Percentiles rank a stretch among this genome's conserved stretches.
These are phyloP conservation scores for Cephus pulcher DNA, from an alignment of 2,888 invertebrate species.

Conservation along the genomic window DNA sequence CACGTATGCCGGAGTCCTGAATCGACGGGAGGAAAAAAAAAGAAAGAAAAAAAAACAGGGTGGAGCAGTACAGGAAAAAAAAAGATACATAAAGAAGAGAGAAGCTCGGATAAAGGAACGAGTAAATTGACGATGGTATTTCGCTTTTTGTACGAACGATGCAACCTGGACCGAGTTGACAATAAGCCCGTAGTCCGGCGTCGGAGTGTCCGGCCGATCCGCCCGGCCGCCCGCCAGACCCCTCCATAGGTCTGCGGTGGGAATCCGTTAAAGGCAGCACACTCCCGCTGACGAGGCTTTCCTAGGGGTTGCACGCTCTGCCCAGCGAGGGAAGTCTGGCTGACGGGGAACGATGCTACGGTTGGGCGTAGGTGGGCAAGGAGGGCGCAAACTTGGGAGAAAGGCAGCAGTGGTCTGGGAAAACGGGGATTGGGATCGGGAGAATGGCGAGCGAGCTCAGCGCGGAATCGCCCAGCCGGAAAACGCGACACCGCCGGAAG, in stretches of 20 bases:
- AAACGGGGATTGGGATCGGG: constrained; percentile 35
- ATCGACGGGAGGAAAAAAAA: neutral
- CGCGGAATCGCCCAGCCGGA: constrained; percentile 55
- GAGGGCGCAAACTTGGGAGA: constrained; percentile 4
- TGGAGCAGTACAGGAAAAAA: neutral
- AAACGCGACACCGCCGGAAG: constrained; percentile 60
- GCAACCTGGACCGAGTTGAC: constrained; percentile 4
- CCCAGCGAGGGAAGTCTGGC: neutral
- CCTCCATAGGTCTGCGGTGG: constrained; percentile 41
- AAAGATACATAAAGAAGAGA: neutral
- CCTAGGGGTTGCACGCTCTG: constrained; percentile 13
- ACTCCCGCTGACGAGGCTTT: constrained; percentile 47
- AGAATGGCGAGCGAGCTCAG: constrained; percentile 35
- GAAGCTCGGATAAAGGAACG: neutral
- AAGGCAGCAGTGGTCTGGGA: neutral
- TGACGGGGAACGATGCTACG: neutral
- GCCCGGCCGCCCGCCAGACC: constrained; percentile 12
- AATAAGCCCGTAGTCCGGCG: constrained; percentile 4
- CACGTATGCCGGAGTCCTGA: neutral
- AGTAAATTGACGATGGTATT: neutral
- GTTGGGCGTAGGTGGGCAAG: neutral
- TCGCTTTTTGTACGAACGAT: neutral
- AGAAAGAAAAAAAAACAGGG: neutral
- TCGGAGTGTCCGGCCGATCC: neutral
- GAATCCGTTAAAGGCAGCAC: constrained; percentile 45